A percentile compares a stretch with the other conserved stretches of the same genome.
Conservation (phyloP, 2,797 vertebrate genomes). For the Microctenopoma steveboyesi region DNA sequence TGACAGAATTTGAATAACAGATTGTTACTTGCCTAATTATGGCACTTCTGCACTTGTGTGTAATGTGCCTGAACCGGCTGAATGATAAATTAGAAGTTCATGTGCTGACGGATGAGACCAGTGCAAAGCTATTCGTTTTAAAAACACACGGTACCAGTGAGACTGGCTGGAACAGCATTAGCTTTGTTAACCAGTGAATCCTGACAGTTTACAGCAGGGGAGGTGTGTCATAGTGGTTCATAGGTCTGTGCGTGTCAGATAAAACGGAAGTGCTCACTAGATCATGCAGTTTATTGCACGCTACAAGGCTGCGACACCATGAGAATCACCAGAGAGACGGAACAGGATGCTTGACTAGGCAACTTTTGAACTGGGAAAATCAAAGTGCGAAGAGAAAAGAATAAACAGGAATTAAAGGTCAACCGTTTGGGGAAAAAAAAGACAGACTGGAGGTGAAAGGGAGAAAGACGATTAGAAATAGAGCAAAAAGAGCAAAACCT, state of each 20-base stretch:
- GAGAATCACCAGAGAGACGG: slow-evolving; percentile 30
- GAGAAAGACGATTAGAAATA: slow-evolving; percentile 43
- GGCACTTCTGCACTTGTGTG: slow-evolving; percentile 52
- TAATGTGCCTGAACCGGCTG: slow-evolving; percentile 52
- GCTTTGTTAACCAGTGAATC: slow-evolving; percentile 69
- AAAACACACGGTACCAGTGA: slow-evolving; percentile 39
- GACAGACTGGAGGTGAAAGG: slow-evolving; percentile 18
- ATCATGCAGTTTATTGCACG: slow-evolving; percentile 30
- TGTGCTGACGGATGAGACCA: slow-evolving; percentile 42
- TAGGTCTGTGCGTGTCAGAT: slow-evolving; percentile 72
- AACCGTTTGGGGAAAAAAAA: slow-evolving; percentile 9
- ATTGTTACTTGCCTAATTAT: slow-evolving; percentile 74
- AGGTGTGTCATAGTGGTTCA: slow-evolving; percentile 69
- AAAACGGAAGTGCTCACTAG: slow-evolving; percentile 52
- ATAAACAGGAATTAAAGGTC: slow-evolving; percentile 28
- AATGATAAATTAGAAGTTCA: slow-evolving; percentile 64
- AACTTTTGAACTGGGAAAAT: slow-evolving; percentile 27
- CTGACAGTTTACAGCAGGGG: slow-evolving; percentile 80
- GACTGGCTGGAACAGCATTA: slow-evolving; percentile 47
- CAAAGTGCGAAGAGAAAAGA: slow-evolving; percentile 4
- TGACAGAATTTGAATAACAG: slow-evolving; percentile 67
- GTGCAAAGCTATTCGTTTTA: slow-evolving; percentile 53
- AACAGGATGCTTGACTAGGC: slow-evolving; percentile 33
- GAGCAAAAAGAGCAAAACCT: slow-evolving; percentile 48
- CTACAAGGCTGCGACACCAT: slow-evolving; percentile 20